Evolutionary conservation across 2,113 vertebrate species (phyloP), one percentile per base, ranked within the genome.

Genomic region (Channa argus): DNA sequence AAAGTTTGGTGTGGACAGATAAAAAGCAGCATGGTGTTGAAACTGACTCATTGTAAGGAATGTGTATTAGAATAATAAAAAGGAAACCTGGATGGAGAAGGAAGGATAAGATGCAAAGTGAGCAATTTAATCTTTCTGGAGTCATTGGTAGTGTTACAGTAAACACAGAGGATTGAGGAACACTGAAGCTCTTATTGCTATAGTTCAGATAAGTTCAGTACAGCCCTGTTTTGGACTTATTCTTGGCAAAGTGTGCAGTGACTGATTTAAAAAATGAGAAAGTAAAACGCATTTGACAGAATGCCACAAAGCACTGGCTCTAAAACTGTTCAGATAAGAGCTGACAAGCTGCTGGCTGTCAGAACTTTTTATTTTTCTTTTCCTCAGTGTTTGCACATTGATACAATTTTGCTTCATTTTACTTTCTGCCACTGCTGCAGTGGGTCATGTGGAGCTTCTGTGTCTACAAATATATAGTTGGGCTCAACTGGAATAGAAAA

Each of bases 401-500:
- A 82, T 62, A 49, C 50, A 11, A 34, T 86, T 86, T 82, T 49
- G 7, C 66, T 71, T 65, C 72, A 74, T 82, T 86, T 72, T 36
- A 71, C 56, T 69, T 46, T 43, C 74, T 80, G 78, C 61, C 62
- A 14, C 53, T 38, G 66, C 41, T 64, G 7, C 50, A 61, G 39
- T 67, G 60, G 75, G 67, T 77, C 79, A 43, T 2, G 7, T 41
- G 41, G 34, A 45, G 67, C 73, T 80, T 88, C 77, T 66, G 64
- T 87, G 71, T 59, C 75, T 51, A 78, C 73, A 87, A 87, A 86
- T 86, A 75, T 77, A 63, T 76, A n/a, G 78, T 79, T 60, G 56
- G 71, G 72, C 84, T 91, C 79, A 83, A 86, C 67, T 75, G 84
- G 78, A 89, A 88, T 82, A 81, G 86, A 91, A 90, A 93, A 89